Percentiles rank a stretch among this genome's conserved stretches.
These are phyloP conservation scores for Drosophila jambulina DNA, from an alignment of 1,140 invertebrate genomes.

Conservation along the genomic window DNA sequence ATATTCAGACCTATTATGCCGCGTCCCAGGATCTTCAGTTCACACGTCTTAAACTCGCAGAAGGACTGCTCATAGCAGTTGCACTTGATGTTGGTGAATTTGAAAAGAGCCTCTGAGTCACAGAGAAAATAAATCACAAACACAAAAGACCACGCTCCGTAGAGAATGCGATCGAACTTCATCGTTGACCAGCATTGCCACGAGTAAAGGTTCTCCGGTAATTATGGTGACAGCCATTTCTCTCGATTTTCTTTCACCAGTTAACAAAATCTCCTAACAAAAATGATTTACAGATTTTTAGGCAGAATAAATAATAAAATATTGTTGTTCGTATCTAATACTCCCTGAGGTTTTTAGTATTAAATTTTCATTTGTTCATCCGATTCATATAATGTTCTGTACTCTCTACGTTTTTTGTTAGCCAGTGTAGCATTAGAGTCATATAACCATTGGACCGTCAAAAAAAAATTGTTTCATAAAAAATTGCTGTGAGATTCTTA, in stretches of 20 bases:
- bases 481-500: neutral
- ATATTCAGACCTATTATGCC: constrained; percentile 12
- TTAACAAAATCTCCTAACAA: neutral
- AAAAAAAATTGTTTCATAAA: neutral
- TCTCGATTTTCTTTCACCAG: neutral
- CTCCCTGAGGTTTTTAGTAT: too few relatives aligned
- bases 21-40: constrained; percentile 14
- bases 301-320: too few relatives aligned
- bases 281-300: neutral
- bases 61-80: constrained; percentile 1
- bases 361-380: neutral
- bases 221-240: neutral
- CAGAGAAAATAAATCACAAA: neutral
- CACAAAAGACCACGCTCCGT: neutral
- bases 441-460: neutral
- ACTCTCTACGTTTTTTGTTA: neutral
- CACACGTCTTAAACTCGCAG: constrained; percentile 10
- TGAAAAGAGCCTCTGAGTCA: constrained; percentile 6
- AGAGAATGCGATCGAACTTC: constrained; percentile 8
- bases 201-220: neutral
- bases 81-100: constrained; percentile 24
- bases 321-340: neutral
- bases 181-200: neutral
- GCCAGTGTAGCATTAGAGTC: neutral
- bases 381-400: too few relatives aligned